Evolutionary conservation across 1,140 invertebrate genomes (phyloP), one percentile per base, ranked within the genome.

Genomic region (Arion vulgaris): DNA sequence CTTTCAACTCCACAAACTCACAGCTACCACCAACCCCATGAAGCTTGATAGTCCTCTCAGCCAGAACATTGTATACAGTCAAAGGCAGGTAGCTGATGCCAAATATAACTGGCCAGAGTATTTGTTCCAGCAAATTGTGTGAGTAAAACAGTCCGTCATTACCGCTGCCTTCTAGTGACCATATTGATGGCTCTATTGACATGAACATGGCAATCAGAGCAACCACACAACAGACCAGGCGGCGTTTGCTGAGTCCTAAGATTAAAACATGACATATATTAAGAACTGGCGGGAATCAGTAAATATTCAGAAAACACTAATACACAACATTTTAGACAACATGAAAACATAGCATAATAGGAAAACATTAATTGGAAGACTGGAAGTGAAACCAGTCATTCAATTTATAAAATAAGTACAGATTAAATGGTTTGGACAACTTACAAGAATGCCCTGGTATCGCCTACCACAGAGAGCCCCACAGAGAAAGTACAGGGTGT

Each of bases 71-170:
- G 79, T 81, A 85, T 32, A 88, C 26, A 1, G 83, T 82, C 13
- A 83, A 73, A 28, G 87, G 86, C 34, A 87, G 38, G 45, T 83
- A 88, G 26, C 86, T 86, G 5, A 86, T 4, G 17, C 72, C 71
- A 62, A 85, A 88, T 68, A 85, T 83, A 0, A 83, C 26, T 0
- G 86, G 87, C 87, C 87, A 88, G 0, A 87, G 71, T 28, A 88
- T 84, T 0, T 49, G 53, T 1, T 62, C 19, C 17, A 69, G 53
- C 15, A 81, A 79, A 36, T 80, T 51, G 23, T 80, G 62, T 1
- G 62, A 45, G 32, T 32, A 39, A 34, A 81, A 81, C n/a, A 81
- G 49, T 0, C 49, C 49, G 17, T 36, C 71, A 19, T 68, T 53
- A 1, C 45, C 69, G 45, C 76, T 85, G 9, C 76, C 81, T 26